Percentiles rank a stretch among this genome's conserved stretches.
These are phyloP conservation scores for Tortricodes alternella DNA, from an alignment of 2,888 invertebrate genomes.

Conservation along the genomic window DNA sequence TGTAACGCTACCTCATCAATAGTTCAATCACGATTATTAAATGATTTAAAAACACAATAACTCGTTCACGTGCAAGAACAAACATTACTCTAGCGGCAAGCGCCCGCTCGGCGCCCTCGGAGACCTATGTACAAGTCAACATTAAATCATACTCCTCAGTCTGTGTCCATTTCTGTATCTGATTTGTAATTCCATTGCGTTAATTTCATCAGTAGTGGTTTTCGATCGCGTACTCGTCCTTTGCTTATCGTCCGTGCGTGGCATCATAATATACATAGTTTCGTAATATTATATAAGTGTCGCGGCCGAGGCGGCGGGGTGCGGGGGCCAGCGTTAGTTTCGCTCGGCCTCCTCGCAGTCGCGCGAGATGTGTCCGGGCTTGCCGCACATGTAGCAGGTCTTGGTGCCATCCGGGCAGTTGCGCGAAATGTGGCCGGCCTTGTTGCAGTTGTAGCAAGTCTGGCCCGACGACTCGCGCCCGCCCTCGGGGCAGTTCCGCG, in stretches of 20 bases:
- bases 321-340: slow-evolving; percentile 69
- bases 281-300: slow-evolving; percentile 54
- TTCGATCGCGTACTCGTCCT: slow-evolving; percentile 74
- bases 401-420: slow-evolving; percentile 93
- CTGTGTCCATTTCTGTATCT: slow-evolving; percentile 66
- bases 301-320: slow-evolving; percentile 33
- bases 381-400: slow-evolving; percentile 96
- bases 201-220: slow-evolving; percentile 70
- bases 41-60: slow-evolving; percentile 82
- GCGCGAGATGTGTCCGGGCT: slow-evolving; percentile 94
- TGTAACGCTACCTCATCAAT: slow-evolving; percentile 81
- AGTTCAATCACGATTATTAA: slow-evolving; percentile 81
- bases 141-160: slow-evolving; percentile 74
- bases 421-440: slow-evolving; percentile 95
- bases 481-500: slow-evolving; percentile 91
- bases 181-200: slow-evolving; percentile 74
- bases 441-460: slow-evolving; percentile 97
- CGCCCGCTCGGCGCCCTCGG: slow-evolving; percentile 53
- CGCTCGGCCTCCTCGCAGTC: slow-evolving; percentile 93
- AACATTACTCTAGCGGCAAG: slow-evolving; percentile 69
- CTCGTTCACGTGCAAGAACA: slow-evolving; percentile 79
- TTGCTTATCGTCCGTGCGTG: slow-evolving; percentile 82
- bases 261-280: slow-evolving; percentile 78
- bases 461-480: slow-evolving; percentile 86
- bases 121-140: slow-evolving; percentile 79